Percentiles rank a stretch among this genome's conserved stretches.
These are phyloP conservation scores for Aspidiotus destructor DNA, from an alignment of 2,888 invertebrate genomes.

Conservation along the genomic window DNA sequence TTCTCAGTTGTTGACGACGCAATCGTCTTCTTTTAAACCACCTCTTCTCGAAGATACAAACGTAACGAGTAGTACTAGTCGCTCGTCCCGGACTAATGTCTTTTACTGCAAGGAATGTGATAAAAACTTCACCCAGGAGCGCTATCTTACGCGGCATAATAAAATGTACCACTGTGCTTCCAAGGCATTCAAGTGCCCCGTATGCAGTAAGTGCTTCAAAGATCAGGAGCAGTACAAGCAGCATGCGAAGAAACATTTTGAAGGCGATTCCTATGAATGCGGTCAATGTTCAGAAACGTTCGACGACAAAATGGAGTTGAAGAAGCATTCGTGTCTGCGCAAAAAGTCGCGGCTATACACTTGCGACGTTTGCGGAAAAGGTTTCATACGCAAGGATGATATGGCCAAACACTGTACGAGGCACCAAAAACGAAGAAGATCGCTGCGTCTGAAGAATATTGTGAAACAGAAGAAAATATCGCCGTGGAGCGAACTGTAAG, in stretches of 20 bases:
- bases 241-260: conserved; percentile 67
- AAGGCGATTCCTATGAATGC: conserved; percentile 79
- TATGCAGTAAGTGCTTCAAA: conserved; percentile 76
- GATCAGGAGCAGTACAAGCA: conserved; percentile 59
- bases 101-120: conserved; percentile 63
- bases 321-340: conserved; percentile 77
- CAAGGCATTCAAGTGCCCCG: conserved; percentile 72
- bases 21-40: too few relatives aligned
- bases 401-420: conserved; percentile 79
- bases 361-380: conserved; percentile 73
- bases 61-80: background rate
- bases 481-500: too few relatives aligned
- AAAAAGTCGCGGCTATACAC: conserved; percentile 75
- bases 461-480: conserved; percentile 1
- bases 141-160: conserved; percentile 82
- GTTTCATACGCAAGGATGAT: conserved; percentile 83
- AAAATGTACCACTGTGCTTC: conserved; percentile 80
- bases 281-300: conserved; percentile 76
- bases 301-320: conserved; percentile 80
- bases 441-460: background rate
- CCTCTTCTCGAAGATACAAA: background rate
- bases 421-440: conserved; percentile 46
- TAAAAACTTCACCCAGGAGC: conserved; percentile 73
- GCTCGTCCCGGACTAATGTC: conserved; percentile 2
- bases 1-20: background rate